Evolutionary conservation across 2,113 vertebrate species (phyloP), one percentile per base, ranked within the genome.

Genomic region (Calonectris borealis): DNA sequence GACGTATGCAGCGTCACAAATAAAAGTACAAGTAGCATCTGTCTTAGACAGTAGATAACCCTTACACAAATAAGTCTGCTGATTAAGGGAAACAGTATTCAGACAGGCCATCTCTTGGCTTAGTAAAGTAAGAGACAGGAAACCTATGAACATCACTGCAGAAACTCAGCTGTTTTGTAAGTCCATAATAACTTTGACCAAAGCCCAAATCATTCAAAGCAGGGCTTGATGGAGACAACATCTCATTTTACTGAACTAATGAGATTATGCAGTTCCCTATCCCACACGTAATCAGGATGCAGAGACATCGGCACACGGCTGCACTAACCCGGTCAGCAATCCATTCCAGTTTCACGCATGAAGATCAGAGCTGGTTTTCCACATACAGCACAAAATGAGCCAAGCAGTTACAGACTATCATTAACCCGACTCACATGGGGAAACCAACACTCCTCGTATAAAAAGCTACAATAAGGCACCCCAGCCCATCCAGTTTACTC

Each of bases 351-450:
- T 8, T 10, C 44, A 7, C 0, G 1, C 32, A 14, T 2, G 38
- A 4, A 32, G 38, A 4, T 10, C 58, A 7, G 12, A 10, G 26
- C 75, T 3, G 9, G 3, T 69, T 20, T 46, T 20, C 81, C 13
- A 8, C 11, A 18, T 0, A 7, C 0, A 19, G 4, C 4, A 46
- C 10, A 2, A 36, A 24, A 26, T 0, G 15, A 21, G 2, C 21
- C 36, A 7, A 4, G 44, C 55, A 13, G 11, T 3, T 3, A 24
- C 25, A 2, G 21, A 1, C n/a, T 3, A 29, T 11, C 66, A 5
- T 1, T 18, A 27, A 44, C 10, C 21, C 31, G 2, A 5, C 26
- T 9, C 17, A 9, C 34, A 2, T 10, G 0, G 48, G 15, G 25
- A 60, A 32, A 8, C 8, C 31, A 15, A 10, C 42, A 0, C 57